Evolutionary conservation across 2,797 vertebrate species (phyloP).

Genomic region (Chaunax sp.): DNA sequence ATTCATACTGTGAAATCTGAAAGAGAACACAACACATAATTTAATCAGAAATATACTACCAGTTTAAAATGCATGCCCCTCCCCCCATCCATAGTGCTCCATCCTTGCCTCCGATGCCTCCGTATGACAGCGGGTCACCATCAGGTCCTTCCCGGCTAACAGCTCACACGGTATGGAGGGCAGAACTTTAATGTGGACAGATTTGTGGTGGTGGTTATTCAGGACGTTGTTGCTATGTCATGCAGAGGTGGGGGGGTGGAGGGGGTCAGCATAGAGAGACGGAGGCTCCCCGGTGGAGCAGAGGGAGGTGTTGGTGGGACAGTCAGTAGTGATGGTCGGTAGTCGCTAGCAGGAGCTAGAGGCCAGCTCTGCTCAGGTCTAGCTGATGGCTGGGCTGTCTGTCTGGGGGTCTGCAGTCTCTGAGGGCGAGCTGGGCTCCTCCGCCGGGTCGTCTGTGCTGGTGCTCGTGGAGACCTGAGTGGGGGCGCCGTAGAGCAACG

Average conservation of each 20-base stretch:
- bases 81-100: slow-evolving; percentile 48
- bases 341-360: slow-evolving; percentile 75
- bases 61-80: slow-evolving; percentile 80
- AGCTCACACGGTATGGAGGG: slow-evolving; percentile 77
- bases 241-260: slow-evolving; percentile 82
- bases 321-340: slow-evolving; percentile 68
- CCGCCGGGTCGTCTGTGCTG: slow-evolving; percentile 87
- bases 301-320: slow-evolving; percentile 58
- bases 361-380: slow-evolving; percentile 87
- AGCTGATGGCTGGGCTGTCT: slow-evolving; percentile 89
- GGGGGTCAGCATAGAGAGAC: slow-evolving; percentile 70
- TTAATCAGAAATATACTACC: slow-evolving; percentile 89
- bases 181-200: slow-evolving; percentile 69
- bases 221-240: slow-evolving; percentile 87
- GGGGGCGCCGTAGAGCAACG: slow-evolving; percentile 77
- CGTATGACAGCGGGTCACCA: slow-evolving; percentile 54
- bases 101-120: slow-evolving; percentile 43
- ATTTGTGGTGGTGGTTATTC: slow-evolving; percentile 66
- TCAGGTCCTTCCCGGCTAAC: slow-evolving; percentile 82
- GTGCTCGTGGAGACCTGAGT: slow-evolving; percentile 91
- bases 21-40: slow-evolving; percentile 90
- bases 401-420: slow-evolving; percentile 73
- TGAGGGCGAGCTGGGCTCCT: slow-evolving; percentile 72
- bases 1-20: slow-evolving; percentile 90
- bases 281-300: slow-evolving; percentile 51